A percentile compares a stretch with the other conserved stretches of the same genome.
phyloP scores from a whole-genome alignment of 2,113 vertebrate species.

The Myrmecophaga tridactyla region DNA sequence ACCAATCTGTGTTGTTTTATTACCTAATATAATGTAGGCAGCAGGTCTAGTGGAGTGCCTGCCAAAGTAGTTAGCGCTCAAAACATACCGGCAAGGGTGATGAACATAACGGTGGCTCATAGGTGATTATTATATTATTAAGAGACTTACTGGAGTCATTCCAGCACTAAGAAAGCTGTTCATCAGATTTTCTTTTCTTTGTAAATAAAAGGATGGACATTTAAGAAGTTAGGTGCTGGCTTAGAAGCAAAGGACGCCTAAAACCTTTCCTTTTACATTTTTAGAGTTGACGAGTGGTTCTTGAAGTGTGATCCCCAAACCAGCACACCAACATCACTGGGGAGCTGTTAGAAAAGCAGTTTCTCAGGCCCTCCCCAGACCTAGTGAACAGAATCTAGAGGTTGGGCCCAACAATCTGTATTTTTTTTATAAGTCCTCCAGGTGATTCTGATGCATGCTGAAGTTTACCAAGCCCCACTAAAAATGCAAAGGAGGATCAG shows the following conservation, averaged over 20 bases:
- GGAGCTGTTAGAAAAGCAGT: background rate
- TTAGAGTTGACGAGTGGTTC: background rate
- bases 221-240: background rate
- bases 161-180: background rate
- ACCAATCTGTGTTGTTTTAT: background rate
- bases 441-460: background rate
- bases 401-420: too few species aligned
- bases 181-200: background rate
- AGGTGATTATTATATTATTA: background rate
- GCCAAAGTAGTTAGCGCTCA: background rate
- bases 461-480: background rate
- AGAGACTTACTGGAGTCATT: background rate
- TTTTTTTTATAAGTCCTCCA: background rate
- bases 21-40: background rate
- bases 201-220: background rate
- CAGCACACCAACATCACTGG: background rate
- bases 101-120: background rate
- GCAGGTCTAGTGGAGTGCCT: background rate
- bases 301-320: background rate
- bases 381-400: background rate
- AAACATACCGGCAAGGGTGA: background rate
- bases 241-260: slow-evolving; percentile 5
- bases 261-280: background rate
- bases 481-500: background rate
- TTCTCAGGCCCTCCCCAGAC: background rate